Base-by-base conservation (phyloP, 1,140 invertebrate genomes). In the Drosophila sucinea region DNA sequence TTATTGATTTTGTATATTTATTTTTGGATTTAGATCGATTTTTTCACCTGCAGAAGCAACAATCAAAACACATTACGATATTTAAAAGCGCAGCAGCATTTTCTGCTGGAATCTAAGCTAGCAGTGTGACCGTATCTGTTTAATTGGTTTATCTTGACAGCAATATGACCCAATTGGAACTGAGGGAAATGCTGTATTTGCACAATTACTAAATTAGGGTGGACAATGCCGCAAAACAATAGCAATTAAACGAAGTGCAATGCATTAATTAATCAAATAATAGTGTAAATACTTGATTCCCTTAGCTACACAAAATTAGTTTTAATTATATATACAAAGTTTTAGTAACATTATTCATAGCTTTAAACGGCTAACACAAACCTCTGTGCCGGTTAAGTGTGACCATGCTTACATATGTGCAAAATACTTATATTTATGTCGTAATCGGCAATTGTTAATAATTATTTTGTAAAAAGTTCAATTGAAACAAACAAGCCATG, bases 401-500 rank as follows among this genome's bases (percentile, higher is more conserved):
- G 23, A 51, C 44, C 44, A 27, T 10, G 7, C 25, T 51, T 3
- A 27, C 2, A 51, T 27, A 7, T 17, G 1, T 4, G 2, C 25
- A 27, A 51, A 51, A 51, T 51, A 51, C 44, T 10, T 27, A 1
- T 51, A 6, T 51, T 51, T 51, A 72, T 85, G 82, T 85, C 81
- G 81, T 85, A 81, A 85, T 81, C 38, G n/a, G 23, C 47, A 10
- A 61, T 40, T 57, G 8, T 60, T 35, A 30, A 27, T 51, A 8
- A 51, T 27, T 27, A 25, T 51, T 51, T 51, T 51, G 23, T 51
- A 10, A 51, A 47, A 51, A 51, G 23, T 51, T 51, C 6, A 51
- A 51, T 27, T 51, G 27, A 51, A 51, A 51, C 4, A 51, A 51
- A 27, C 23, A 51, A 27, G 5, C 1, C 3, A 95, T 95, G 95